Evolutionary conservation across 2,888 invertebrate genomes (phyloP), one percentile per base, ranked within the genome.

Genomic region (Deroplatys truncata): DNA sequence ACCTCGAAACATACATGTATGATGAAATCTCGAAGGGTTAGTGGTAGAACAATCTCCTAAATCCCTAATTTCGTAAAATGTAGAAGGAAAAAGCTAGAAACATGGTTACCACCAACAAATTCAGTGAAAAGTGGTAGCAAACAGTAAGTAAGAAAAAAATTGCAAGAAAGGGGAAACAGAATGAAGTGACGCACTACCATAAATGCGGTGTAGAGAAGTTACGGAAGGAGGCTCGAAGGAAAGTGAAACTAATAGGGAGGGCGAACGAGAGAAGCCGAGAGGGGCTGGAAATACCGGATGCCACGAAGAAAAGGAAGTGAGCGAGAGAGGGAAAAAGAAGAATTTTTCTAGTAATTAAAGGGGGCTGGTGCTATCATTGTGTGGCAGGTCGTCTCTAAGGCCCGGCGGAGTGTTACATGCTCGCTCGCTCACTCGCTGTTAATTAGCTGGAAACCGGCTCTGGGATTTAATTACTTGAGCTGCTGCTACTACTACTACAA

Each of bases 371-470:
- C 56, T 72, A 72, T 72, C 56, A 72, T 72, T 72, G 56, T 72
- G 56, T 72, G 56, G 29, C 31, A 31, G 85, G 31, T 31, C 85
- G n/a, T 31, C 31, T 85, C 25, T 31, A 85, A 85, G 85, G 29
- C 9, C 31, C 56, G 56, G 16, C 86, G 25, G 29, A 86, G 82
- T 82, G 82, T 43, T 86, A 82, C 49, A 56, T 82, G 56, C 25
- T 72, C 56, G 56, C 56, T 16, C 86, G 25, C 49, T 86, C 82
- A n/a, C 82, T 28, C 28, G 16, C 82, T 83, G 83, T 82, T 87
- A 87, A 87, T 87, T 87, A 87, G 83, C 15, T n/a, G 28, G 83
- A 83, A 87, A 83, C 83, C 87, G 35, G 83, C 83, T 83, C 83
- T 35, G 25, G 56, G 31, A 87, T 83, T 83, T 87, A 87, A 87